phyloP scores from a whole-genome alignment of 2,888 invertebrate genomes.

The Desoria tigrina region DNA sequence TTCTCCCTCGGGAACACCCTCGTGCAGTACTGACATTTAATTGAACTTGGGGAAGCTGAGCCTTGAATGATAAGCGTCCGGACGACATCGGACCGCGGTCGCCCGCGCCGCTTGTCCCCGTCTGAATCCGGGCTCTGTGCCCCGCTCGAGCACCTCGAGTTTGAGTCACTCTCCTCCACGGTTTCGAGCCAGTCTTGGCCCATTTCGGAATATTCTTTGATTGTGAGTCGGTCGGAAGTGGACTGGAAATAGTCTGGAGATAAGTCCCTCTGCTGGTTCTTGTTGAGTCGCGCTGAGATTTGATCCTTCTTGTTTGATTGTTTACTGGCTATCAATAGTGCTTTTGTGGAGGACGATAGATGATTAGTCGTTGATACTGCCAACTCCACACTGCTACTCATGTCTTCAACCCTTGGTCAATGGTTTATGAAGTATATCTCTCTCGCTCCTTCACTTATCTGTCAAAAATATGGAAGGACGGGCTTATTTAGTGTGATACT shows the following conservation, averaged over 20 bases:
- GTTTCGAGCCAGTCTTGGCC: slow-evolving; percentile 35
- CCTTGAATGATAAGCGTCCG: slow-evolving; percentile 70
- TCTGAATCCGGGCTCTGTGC: slow-evolving; percentile 52
- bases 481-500: no score
- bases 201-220: slow-evolving; percentile 7
- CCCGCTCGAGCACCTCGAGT: slow-evolving; percentile 49
- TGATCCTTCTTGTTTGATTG: slow-evolving; percentile 14
- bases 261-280: not conserved
- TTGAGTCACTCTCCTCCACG: slow-evolving; percentile 30
- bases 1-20: slow-evolving; percentile 75
- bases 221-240: slow-evolving; percentile 1
- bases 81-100: slow-evolving; percentile 71
- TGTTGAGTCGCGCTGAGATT: not conserved
- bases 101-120: slow-evolving; percentile 63
- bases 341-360: slow-evolving; percentile 7
- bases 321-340: not conserved
- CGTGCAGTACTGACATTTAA: slow-evolving; percentile 70
- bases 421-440: slow-evolving; percentile 8
- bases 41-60: slow-evolving; percentile 68
- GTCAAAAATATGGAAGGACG: slow-evolving; percentile 17
- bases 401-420: slow-evolving; percentile 17
- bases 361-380: slow-evolving; percentile 40
- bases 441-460: slow-evolving; percentile 5
- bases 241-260: not conserved
- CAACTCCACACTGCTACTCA: slow-evolving; percentile 34